Percentiles rank a stretch among this genome's conserved stretches.
Conservation (phyloP, 2,113 vertebrate genomes). For the Euleptes europaea region DNA sequence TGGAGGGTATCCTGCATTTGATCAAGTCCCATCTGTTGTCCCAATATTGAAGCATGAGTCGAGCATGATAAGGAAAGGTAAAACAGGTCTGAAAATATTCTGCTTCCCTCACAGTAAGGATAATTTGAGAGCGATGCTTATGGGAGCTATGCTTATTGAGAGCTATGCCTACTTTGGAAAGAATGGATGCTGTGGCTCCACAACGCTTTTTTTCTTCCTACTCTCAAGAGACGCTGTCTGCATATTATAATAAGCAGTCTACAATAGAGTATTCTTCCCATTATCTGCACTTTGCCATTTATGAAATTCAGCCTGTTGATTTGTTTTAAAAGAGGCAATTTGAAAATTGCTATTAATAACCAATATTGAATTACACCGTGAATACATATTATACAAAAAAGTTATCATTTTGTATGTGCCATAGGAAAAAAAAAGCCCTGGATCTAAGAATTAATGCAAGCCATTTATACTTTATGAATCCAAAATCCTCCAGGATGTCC, state of each 20-base stretch:
- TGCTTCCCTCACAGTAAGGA: not conserved
- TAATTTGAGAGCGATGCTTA: not conserved
- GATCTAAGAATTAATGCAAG: conserved; percentile 18
- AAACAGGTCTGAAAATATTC: not conserved
- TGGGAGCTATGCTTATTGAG: no score
- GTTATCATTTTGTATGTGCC: conserved; percentile 17
- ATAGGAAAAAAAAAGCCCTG: conserved; percentile 20
- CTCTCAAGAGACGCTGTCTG: not conserved
- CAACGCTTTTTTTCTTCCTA: not conserved
- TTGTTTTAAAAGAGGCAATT: not conserved
- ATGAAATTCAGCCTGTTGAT: rapidly evolving
- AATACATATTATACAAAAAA: not conserved
- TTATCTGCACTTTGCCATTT: not conserved
- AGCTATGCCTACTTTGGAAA: not conserved
- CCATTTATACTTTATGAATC: conserved; percentile 61
- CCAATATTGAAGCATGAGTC: not conserved
- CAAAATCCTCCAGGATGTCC: conserved; percentile 7
- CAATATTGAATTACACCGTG: not conserved
- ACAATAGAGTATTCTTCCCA: not conserved
- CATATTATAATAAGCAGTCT: rapidly evolving
- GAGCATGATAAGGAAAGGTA: not conserved
- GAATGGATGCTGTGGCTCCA: not conserved
- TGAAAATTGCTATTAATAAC: not conserved
- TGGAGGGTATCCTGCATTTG: not conserved
- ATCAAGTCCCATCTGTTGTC: not conserved